Percentiles rank a stretch among this genome's conserved stretches.
Conservation (phyloP, 2,113 vertebrate species). For the Nicator chloris region DNA sequence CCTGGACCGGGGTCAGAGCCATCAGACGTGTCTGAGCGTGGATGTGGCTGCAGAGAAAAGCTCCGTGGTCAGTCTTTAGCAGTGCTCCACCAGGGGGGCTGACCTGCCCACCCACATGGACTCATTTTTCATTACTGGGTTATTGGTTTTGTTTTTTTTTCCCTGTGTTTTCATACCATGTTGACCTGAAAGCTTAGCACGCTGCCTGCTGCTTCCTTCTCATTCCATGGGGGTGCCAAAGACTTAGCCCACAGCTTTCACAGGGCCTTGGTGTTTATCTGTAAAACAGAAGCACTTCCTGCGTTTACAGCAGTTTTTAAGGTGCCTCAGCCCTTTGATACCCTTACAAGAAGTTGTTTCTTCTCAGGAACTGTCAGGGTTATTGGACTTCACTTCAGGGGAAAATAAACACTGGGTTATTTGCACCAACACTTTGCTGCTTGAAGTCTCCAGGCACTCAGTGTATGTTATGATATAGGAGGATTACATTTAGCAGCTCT, state of each 20-base stretch:
- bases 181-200: not conserved
- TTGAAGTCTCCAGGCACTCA: not conserved
- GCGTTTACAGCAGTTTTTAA: not conserved
- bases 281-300: not conserved
- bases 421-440: not conserved
- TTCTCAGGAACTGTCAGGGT: not conserved
- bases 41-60: not conserved
- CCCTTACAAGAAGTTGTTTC: not conserved
- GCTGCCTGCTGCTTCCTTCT: not conserved
- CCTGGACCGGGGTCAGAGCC: not conserved
- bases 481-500: not conserved
- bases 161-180: fast-evolving
- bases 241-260: not conserved
- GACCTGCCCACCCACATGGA: not conserved
- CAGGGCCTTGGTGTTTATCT: not conserved
- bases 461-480: not conserved
- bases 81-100: not conserved
- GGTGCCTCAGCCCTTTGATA: not conserved
- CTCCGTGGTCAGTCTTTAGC: fast-evolving
- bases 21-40: fast-evolving
- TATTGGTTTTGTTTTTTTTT: too few relatives aligned
- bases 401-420: not conserved
- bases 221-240: not conserved
- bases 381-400: not conserved
- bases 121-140: not conserved